Evolutionary conservation across 2,797 vertebrate genomes (phyloP), one percentile per base, ranked within the genome.

Genomic region (Ibycter americanus): DNA sequence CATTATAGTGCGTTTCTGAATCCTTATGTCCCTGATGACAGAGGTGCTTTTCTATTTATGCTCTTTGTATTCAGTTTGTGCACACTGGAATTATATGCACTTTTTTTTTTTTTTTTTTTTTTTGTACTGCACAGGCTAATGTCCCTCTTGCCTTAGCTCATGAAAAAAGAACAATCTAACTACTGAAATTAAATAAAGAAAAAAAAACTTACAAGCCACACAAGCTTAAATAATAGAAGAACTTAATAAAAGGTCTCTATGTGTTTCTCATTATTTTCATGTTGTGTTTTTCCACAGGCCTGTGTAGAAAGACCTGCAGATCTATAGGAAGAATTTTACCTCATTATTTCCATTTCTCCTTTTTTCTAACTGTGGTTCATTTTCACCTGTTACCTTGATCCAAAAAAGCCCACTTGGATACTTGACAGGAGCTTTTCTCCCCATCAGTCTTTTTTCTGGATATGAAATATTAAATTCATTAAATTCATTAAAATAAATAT

Each of bases 21-120:
- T 97, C 93, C 88, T 96, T 96, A 95, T 36, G 88, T 93, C 83
- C 83, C 89, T 95, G 91, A 94, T 97, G 96, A 96, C 91, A 93
- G 93, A 90, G n/a, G 71, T 95, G 83, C 80, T 97, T 96, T 97
- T 96, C 92, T 96, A 83, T 97, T 94, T 96, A 90, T 95, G 83
- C 68, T 96, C 90, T 96, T 92, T 95, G 83, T 94, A 95, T 96
- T 96, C 95, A 96, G 81, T 96, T 94, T 95, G 90, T 93, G 80
- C 92, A 93, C 47, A 36, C 74, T 80, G 88, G 81, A 94, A 96
- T 85, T 91, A 92, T 49, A 85, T 59, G 78, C 67, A 32, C n/a
- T 67, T 47, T 66, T 86, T 87, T 58, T 65, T 74, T 92, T 85
- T 86, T 58, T 65, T 74, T 92, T 74, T 84, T 87, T 88, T 49